Percentiles rank a stretch among this genome's conserved stretches.
Evolutionary conservation across 2,113 vertebrate species (phyloP).

Genomic region (Atrichornis clamosus): DNA sequence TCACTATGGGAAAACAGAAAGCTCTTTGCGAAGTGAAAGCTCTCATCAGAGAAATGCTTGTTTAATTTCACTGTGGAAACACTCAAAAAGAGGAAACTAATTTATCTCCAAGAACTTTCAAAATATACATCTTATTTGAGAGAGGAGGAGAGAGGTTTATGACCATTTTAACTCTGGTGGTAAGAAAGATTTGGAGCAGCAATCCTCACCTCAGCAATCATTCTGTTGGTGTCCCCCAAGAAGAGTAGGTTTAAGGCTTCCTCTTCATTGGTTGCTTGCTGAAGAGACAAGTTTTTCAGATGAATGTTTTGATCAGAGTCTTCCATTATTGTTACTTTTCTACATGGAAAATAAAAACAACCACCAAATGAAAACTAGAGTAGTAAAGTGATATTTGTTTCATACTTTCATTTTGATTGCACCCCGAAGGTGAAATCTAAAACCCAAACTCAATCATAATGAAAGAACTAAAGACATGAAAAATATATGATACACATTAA

Average conservation of each 20-base stretch:
- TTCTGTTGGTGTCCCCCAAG: constrained; percentile 95
- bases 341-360: constrained; percentile 26
- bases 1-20: neutral
- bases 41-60: neutral
- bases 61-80: neutral
- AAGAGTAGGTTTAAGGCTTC: constrained; percentile 95
- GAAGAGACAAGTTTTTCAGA: constrained; percentile 91
- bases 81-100: neutral
- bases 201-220: constrained; percentile 91
- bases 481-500: neutral
- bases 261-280: constrained; percentile 89
- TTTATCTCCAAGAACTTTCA: neutral
- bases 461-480: neutral
- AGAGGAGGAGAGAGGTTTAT: neutral
- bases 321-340: constrained; percentile 92
- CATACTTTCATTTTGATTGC: neutral
- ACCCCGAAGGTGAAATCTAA: neutral
- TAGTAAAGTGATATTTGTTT: neutral
- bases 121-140: neutral
- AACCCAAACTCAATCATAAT: neutral
- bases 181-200: neutral
- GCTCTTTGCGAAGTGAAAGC: neutral
- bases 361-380: neutral
- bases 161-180: neutral
- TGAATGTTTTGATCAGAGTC: constrained; percentile 95